Percentiles rank a stretch among this genome's conserved stretches.
These are phyloP conservation scores for Hippocampus barbouri DNA, from an alignment of 2,113 vertebrate species.

Conservation along the genomic window DNA sequence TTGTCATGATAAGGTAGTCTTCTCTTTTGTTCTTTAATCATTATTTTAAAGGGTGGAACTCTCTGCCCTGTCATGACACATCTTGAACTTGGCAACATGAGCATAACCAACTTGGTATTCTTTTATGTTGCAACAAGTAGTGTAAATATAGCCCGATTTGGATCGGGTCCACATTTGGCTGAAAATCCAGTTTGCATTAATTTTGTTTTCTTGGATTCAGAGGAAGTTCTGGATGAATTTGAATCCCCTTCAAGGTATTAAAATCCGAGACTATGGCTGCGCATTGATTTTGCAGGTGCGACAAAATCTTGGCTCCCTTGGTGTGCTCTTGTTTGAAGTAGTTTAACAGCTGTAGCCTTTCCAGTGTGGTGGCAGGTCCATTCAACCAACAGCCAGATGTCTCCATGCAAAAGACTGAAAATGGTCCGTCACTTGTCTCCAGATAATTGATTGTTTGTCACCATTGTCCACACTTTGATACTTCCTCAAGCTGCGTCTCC, in stretches of 20 bases:
- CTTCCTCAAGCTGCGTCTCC: conserved; percentile 58
- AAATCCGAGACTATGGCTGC: neutral
- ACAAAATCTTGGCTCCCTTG: neutral
- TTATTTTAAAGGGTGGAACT: neutral
- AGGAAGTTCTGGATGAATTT: neutral
- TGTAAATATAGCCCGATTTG: neutral
- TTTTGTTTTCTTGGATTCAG: neutral
- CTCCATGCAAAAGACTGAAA: conserved; percentile 38
- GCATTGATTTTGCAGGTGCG: neutral
- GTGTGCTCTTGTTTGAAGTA: conserved; percentile 1
- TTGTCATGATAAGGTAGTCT: neutral
- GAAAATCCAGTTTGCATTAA: neutral
- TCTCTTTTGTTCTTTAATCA: neutral
- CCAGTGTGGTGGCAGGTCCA: neutral
- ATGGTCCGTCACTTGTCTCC: conserved; percentile 25
- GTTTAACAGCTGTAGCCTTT: conserved; percentile 12
- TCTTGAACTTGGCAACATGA: neutral
- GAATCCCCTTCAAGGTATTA: neutral
- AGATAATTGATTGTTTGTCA: conserved; percentile 47
- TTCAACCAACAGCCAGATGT: conserved; percentile 52
- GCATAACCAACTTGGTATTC: neutral
- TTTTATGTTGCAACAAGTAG: no score
- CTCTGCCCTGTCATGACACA: neutral
- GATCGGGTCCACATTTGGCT: neutral
- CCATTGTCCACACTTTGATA: conserved; percentile 37